Evolutionary conservation across 2,797 vertebrate species (phyloP), one percentile per base, ranked within the genome.

Genomic region (Sebastes steindachneri): DNA sequence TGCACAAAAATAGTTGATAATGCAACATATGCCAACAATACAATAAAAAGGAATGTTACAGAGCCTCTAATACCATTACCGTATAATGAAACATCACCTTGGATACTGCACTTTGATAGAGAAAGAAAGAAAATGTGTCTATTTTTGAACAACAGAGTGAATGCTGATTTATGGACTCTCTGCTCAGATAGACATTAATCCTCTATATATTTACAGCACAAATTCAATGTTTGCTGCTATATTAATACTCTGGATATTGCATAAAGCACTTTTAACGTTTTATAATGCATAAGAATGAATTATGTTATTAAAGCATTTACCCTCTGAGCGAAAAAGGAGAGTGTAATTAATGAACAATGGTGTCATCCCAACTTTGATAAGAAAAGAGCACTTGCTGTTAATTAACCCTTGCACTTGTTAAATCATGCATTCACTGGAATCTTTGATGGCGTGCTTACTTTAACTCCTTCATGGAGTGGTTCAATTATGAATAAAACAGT

Each of bases 371-470:
- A 19, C 25, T 15, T 69, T 10, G 7, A 11, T 1, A 15, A 68
- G 26, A 10, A 68, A 75, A 67, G 3, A 4, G 19, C 51, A 60
- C 25, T 73, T n/a, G 31, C 48, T 48, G 35, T 33, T 64, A 66
- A 78, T 88, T 73, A 85, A 87, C 75, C 75, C 14, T 28, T 67
- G 23, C 8, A n/a, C 54, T 71, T 45, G n/a, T 62, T 37, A 68
- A 80, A 83, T 77, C 53, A 69, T 67, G 55, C 51, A 54, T 48
- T 60, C 23, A 53, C 9, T 3, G 17, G 23, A 67, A 25, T 73
- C 3, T 86, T 68, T 82, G 33, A 77, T 66, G 15, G 67, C 35
- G 9, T 69, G 11, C 29, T 41, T 15, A 2, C 17, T 48, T 48
- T 48, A 33, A 17, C 17, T 5, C 6, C 19, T 7, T 35, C 8